Evolutionary conservation across 2,888 invertebrate genomes (phyloP), one percentile per base, ranked within the genome.

Genomic region (Macrosoma leucophasiata): DNA sequence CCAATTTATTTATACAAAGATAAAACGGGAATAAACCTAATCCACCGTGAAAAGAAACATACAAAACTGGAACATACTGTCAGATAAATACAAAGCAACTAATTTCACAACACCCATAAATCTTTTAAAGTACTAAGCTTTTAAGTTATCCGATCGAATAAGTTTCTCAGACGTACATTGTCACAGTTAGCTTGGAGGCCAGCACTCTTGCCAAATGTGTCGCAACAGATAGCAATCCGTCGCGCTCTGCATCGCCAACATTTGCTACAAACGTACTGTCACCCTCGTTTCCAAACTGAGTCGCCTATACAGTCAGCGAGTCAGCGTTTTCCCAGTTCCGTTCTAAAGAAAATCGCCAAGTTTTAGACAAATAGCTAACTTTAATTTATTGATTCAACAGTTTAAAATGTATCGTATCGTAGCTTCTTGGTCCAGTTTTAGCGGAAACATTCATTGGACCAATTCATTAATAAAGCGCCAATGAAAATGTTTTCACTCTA

Each of bases 201-300:
- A 47, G 51, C 50, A 48, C 57, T 55, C 62, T 76, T 78, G 79
- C 82, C 81, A 82, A 82, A 79, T 79, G 75, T 75, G 77, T 76
- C 76, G 68, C 66, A 58, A 65, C 65, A 67, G 72, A 74, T 75
- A 77, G 63, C 62, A 54, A 50, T 48, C 30, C 31, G 38, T 48
- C 39, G 46, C 44, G 41, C 36, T 33, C 41, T 41, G 49, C 50
- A 41, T 53, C 17, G 31, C 43, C 32, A 46, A 64, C 65, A 73
- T 73, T 73, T 70, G 73, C 67, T 66, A 56, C 67, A 62, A 57
- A 62, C 66, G 68, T 61, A 56, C 62, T 70, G 67, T 65, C 67
- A 66, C 63, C 63, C 51, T 51, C 46, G 48, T 39, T 55, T 53
- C 52, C 55, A 42, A 35, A 39, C 46, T 28, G 33, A n/a, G n/a